These are phyloP conservation scores for Apostichopus leukothele DNA, from an alignment of 53 echinoderm and acorn worm species.

Conservation along the genomic window DNA sequence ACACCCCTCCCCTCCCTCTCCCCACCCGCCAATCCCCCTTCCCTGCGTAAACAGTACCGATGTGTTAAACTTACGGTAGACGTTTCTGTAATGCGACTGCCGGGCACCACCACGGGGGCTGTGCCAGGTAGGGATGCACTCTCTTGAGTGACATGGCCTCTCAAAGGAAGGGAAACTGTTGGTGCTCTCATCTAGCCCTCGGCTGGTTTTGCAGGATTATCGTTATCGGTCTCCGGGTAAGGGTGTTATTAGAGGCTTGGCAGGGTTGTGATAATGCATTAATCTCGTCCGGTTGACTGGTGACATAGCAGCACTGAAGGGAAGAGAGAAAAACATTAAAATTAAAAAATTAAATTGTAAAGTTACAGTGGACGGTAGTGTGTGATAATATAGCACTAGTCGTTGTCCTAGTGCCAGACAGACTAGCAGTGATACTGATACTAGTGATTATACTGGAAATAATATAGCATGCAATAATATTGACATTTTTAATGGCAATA, in stretches of 20 bases:
- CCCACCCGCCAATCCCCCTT: no score
- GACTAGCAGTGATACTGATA: no score
- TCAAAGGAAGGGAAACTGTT: slow-evolving; percentile 34
- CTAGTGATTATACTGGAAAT: no score
- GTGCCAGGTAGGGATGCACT: slow-evolving; percentile 30
- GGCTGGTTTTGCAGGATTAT: slow-evolving; percentile 4
- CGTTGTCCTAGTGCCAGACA: no score
- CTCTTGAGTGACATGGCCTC: slow-evolving; percentile 41
- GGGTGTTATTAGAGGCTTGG: slow-evolving; percentile 9
- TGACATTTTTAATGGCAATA: no score
- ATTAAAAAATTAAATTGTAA: not conserved
- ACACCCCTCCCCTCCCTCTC: no score
- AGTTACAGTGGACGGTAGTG: no score
- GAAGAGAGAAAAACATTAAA: not conserved
- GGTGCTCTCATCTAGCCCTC: slow-evolving; percentile 12
- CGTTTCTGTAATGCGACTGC: slow-evolving; percentile 25
- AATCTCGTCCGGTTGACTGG: slow-evolving; percentile 18
- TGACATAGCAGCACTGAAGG: slow-evolving; percentile 33
- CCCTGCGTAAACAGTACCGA: no score
- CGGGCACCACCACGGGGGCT: slow-evolving; percentile 18
- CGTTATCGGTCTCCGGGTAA: slow-evolving; percentile 27
- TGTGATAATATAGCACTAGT: no score
- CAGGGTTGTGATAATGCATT: slow-evolving; percentile 20
- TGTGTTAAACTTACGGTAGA: not conserved
- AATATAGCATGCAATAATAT: no score